Conservation (phyloP, 2,888 invertebrate genomes). For the Drosophila mercatorum region DNA sequence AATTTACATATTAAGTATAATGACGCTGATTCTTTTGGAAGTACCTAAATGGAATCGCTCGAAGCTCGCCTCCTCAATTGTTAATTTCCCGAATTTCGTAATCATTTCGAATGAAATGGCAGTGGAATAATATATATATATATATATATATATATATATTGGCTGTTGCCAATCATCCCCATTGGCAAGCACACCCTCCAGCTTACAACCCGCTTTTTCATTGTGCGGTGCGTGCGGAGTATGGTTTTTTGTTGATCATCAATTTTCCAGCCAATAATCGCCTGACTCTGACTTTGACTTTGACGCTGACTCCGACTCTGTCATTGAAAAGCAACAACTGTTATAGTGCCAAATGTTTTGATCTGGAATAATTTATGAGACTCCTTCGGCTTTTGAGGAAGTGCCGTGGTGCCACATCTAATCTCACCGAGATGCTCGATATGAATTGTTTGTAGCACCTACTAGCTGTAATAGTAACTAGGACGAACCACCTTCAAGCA, state of each 20-base stretch:
- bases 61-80: background rate
- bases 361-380: slow-evolving; percentile 68
- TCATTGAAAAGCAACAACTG: slow-evolving; percentile 15
- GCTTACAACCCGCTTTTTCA: background rate
- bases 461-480: slow-evolving; percentile 56
- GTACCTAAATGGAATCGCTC: background rate
- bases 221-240: background rate
- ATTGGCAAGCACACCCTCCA: background rate
- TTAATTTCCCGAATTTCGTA: background rate
- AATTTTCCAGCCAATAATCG: slow-evolving; percentile 82
- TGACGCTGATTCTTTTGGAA: background rate
- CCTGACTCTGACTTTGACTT: background rate
- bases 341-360: slow-evolving; percentile 70
- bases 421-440: slow-evolving; percentile 53
- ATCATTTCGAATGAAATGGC: background rate
- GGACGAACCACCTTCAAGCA: slow-evolving; percentile 38
- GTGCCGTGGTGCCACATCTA: slow-evolving; percentile 47
- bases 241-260: slow-evolving; percentile 11
- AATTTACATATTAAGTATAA: background rate
- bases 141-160: background rate
- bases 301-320: background rate
- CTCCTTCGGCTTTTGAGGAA: slow-evolving; percentile 32
- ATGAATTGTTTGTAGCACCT: slow-evolving; percentile 52
- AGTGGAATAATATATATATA: background rate
- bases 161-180: slow-evolving; percentile 9